phyloP scores from a whole-genome alignment of 2,797 vertebrate species.

The Xenentodon cancila region DNA sequence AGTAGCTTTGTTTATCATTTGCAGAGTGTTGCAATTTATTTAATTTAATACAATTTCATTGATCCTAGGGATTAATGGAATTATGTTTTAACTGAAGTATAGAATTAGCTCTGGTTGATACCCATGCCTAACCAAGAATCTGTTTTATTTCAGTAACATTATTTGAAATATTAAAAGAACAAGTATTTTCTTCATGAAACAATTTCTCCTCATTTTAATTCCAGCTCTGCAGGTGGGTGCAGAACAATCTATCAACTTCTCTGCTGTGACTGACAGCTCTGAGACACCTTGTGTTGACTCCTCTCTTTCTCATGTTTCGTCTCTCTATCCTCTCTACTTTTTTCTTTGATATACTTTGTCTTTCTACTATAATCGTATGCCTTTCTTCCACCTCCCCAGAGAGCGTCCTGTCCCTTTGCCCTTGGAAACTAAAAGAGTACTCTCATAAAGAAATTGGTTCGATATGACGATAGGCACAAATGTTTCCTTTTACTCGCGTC shows the following conservation, averaged over 20 bases:
- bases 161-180: constrained; percentile 25
- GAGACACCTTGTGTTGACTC: constrained; percentile 64
- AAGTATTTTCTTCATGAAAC: constrained; percentile 45
- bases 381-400: constrained; percentile 59
- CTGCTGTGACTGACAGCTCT: constrained; percentile 63
- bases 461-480: constrained; percentile 15
- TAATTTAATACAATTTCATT: too few species aligned
- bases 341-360: constrained; percentile 63
- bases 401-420: constrained; percentile 44
- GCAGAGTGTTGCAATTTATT: too few species aligned
- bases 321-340: constrained; percentile 45
- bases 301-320: constrained; percentile 66
- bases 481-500: constrained; percentile 16
- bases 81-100: too few species aligned
- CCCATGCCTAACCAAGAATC: too few species aligned
- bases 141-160: constrained; percentile 16
- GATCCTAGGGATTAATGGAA: too few species aligned
- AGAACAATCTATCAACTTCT: constrained; percentile 32
- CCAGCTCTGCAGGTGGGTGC: constrained; percentile 43
- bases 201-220: constrained; percentile 50
- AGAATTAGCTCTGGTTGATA: too few species aligned
- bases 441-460: constrained; percentile 34
- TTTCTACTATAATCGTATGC: constrained; percentile 53
- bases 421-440: constrained; percentile 37
- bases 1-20: too few species aligned